Evolutionary conservation across 2,113 vertebrate genomes (phyloP).

Genomic region (Poeciliopsis retropinna): DNA sequence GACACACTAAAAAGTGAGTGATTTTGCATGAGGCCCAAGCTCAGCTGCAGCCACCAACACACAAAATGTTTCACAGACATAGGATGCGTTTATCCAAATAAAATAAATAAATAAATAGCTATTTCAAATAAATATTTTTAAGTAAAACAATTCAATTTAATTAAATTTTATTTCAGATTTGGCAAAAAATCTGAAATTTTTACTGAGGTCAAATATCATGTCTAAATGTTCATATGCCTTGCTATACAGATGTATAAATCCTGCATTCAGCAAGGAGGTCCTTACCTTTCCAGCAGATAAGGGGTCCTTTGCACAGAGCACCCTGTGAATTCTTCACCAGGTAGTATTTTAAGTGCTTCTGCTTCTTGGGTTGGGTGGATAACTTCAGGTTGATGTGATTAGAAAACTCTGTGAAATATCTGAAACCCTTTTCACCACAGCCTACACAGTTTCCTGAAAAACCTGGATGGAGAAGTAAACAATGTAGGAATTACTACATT

Average conservation of each 20-base stretch:
- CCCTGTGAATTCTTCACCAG: constrained; percentile 95
- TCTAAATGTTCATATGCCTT: background rate
- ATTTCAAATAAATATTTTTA: too few relatives aligned
- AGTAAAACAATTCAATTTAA: too few relatives aligned
- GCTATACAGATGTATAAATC: background rate
- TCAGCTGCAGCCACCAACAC: too few relatives aligned
- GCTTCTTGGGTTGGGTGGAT: constrained; percentile 99
- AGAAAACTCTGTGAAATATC: constrained; percentile 99
- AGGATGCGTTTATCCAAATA: too few relatives aligned
- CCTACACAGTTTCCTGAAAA: constrained; percentile 99
- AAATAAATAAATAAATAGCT: too few relatives aligned
- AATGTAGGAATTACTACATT: background rate
- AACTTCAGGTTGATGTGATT: constrained; percentile 99
- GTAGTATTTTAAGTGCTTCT: constrained; percentile 99
- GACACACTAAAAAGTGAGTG: too few relatives aligned
- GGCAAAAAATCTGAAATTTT: background rate
- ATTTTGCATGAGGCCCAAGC: too few relatives aligned
- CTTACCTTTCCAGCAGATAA: constrained; percentile 99
- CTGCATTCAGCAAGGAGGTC: background rate
- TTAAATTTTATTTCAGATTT: background rate
- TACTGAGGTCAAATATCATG: too few relatives aligned
- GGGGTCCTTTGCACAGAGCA: constrained; percentile 92
- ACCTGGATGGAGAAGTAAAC: constrained; percentile 75
- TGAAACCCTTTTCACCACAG: constrained; percentile 97
- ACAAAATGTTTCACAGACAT: too few relatives aligned